Base-by-base conservation (phyloP, 2,888 invertebrate species). In the Seira sanloemensis region DNA sequence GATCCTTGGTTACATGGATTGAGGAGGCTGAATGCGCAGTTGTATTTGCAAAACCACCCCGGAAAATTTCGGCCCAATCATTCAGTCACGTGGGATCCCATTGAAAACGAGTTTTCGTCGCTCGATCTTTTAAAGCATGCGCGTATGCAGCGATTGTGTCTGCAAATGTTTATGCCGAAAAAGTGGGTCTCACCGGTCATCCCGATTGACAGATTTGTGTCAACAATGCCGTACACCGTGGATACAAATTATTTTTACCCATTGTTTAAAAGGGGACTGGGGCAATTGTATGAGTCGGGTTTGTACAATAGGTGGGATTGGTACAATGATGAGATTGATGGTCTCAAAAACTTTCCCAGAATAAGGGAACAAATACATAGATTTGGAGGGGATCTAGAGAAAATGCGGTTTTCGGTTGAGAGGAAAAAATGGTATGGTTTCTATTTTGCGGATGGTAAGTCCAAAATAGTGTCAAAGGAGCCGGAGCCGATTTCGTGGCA, bases 301-400 rank as follows among this genome's bases (percentile, higher is more conserved):
- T 74, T 80, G 74, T 80, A 75, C 21, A 21, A 71, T 19, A n/a
- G 72, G 0, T 80, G 80, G 80, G 80, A 80, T 27, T 2, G n/a
- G 23, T 75, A 58, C 74, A 68, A 80, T 80, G 68, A 80, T 24
- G 58, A 27, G 19, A 58, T 80, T 21, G 74, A 80, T 69, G 74
- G 74, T 12, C 18, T 80, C 0, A 67, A 23, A 1, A 74, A 68
- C 19, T 74, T 80, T 46, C 23, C 58, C 12, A 16, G 26, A 19
- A 62, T 74, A 0, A 12, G 23, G 19, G 1, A 68, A 18, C 0
- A 5, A 0, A 25, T 79, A n/a, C n/a, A n/a, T n/a, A n/a, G n/a
- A n/a, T n/a, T n/a, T n/a, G n/a, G n/a, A n/a, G n/a, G n/a, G n/a
- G n/a, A n/a, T n/a, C n/a, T n/a, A n/a, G n/a, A n/a, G n/a, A n/a